Conservation (phyloP, 2,888 invertebrate species). For the Priocnemis perturbator region DNA sequence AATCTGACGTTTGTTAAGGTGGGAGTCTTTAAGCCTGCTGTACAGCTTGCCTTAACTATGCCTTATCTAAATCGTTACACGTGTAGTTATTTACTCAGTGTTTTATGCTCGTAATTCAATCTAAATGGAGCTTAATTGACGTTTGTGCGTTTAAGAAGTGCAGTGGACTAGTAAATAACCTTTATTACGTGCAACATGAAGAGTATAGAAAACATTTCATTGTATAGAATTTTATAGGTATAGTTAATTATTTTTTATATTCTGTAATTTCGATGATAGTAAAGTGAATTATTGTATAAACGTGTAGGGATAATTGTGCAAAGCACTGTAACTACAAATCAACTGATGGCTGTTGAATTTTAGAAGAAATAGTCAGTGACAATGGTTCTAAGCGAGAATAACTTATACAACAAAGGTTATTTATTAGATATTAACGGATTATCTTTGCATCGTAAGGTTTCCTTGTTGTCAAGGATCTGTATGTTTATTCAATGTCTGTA, state of each 20-base stretch:
- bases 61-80: constrained; percentile 33
- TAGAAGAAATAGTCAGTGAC: no score
- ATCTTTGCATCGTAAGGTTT: no score
- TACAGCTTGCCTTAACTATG: constrained; percentile 46
- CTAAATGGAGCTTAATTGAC: constrained; percentile 18
- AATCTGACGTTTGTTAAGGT: constrained; percentile 13
- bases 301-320: no score
- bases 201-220: constrained; percentile 1
- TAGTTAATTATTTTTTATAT: constrained; percentile 5
- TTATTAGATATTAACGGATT: no score
- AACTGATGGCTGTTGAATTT: no score
- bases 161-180: constrained; percentile 10
- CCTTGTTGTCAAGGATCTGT: no score
- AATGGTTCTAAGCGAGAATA: no score
- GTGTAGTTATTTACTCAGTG: constrained; percentile 21
- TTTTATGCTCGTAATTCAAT: constrained; percentile 18
- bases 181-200: constrained; percentile 8
- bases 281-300: not conserved
- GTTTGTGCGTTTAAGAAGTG: constrained; percentile 7
- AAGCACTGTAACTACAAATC: no score
- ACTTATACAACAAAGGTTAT: no score
- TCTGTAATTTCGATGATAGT: no score
- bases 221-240: not conserved
- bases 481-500: no score
- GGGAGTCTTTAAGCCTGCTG: constrained; percentile 25